Evolutionary conservation across 2,888 invertebrate species (phyloP), one percentile per base, ranked within the genome.

Genomic region (Stenichneumon culpator): DNA sequence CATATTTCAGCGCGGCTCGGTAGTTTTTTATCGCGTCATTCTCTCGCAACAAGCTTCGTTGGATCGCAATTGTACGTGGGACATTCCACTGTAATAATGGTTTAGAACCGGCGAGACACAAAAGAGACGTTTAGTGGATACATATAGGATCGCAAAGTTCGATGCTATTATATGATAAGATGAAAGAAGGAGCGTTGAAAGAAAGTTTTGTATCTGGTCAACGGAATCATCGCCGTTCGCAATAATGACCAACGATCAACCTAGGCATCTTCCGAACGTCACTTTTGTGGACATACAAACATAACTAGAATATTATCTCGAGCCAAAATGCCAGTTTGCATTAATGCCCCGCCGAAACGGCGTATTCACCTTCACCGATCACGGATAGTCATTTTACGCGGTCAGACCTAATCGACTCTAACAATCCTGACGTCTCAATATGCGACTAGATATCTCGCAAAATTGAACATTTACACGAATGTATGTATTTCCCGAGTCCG

Each of bases 341-440:
- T 28, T 4, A 32, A 28, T 32, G 32, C 32, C 3, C 57, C 11
- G 7, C 32, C 32, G 16, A 63, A 47, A 14, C 7, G 63, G 16
- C n/a, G 16, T 32, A 63, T 63, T n/a, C 16, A 16, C 28, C 14
- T 63, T 6, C 25, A 25, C 28, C 28, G 28, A 16, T 63, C 28
- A 16, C 32, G 25, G 39, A 84, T 82, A 16, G 16, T 65, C 72
- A 63, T 80, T 82, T 63, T 44, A 68, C 69, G 67, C 75, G 75
- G 73, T 67, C 70, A 60, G 60, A 67, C 47, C 3, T 63, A 83
- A 82, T 85, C 73, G 77, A 79, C 67, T 77, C 79, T 74, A 73
- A 80, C 73, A 77, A 80, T 80, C 72, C 79, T 63, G 79, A 83
- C 79, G 79, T 82, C 73, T 79, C 85, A 77, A 85, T 85, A 82